phyloP scores from a whole-genome alignment of 2,113 vertebrate species.

The Osmerus eperlanus region DNA sequence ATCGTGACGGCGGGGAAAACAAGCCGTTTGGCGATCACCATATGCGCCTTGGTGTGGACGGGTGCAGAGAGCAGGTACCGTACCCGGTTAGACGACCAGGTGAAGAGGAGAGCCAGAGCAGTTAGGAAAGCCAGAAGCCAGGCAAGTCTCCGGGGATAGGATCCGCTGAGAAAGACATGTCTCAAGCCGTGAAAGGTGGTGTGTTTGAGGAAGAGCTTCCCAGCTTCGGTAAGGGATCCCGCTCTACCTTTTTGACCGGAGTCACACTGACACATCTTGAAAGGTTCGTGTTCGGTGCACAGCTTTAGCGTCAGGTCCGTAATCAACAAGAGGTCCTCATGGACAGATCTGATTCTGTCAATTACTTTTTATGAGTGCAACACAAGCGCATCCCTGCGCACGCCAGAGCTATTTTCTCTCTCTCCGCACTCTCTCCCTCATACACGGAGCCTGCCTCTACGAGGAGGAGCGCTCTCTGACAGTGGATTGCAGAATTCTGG shows the following conservation, averaged over 20 bases:
- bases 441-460: background rate
- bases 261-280: slow-evolving; percentile 70
- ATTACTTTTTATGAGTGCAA: slow-evolving; percentile 33
- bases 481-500: background rate
- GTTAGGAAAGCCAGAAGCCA: slow-evolving; percentile 75
- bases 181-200: slow-evolving; percentile 74
- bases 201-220: slow-evolving; percentile 72
- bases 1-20: slow-evolving; percentile 81
- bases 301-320: slow-evolving; percentile 28
- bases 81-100: slow-evolving; percentile 78
- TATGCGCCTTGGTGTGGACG: slow-evolving; percentile 77
- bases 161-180: slow-evolving; percentile 73
- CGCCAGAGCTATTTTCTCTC: slow-evolving; percentile 11
- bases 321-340: too few species aligned
- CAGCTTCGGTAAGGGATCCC: slow-evolving; percentile 66
- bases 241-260: slow-evolving; percentile 55
- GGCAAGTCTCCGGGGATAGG: slow-evolving; percentile 73
- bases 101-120: slow-evolving; percentile 71
- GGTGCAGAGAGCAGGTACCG: slow-evolving; percentile 78
- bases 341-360: slow-evolving; percentile 21
- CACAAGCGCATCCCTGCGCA: slow-evolving; percentile 28
- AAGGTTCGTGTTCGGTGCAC: slow-evolving; percentile 16
- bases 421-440: slow-evolving; percentile 30
- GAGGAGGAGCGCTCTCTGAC: slow-evolving; percentile 22
- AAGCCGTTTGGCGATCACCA: slow-evolving; percentile 77